phyloP scores from a whole-genome alignment of 2,888 invertebrate species.

The Pterobdella sp. region DNA sequence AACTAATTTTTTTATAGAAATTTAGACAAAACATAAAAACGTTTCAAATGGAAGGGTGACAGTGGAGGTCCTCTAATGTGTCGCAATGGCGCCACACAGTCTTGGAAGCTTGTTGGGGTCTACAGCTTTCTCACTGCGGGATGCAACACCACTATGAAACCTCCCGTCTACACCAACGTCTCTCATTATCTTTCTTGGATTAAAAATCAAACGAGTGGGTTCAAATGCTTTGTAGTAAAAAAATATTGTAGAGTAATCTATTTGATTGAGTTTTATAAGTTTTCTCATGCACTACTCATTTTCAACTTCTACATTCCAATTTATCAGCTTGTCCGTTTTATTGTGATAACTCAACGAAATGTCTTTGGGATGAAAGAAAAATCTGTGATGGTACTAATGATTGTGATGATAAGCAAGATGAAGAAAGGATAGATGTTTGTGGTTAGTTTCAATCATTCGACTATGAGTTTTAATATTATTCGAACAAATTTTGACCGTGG shows the following conservation, averaged over 20 bases:
- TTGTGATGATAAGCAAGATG: slow-evolving; percentile 47
- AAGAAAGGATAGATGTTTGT: slow-evolving; percentile 35
- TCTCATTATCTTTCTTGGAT: slow-evolving; percentile 43
- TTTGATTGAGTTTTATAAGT: no score
- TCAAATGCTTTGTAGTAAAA: background rate
- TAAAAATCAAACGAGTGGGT: slow-evolving; percentile 40
- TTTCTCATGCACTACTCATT: no score
- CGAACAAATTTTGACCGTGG: no score
- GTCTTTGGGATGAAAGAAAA: slow-evolving; percentile 41
- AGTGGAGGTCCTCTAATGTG: slow-evolving; percentile 33
- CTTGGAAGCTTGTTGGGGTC: slow-evolving; percentile 30
- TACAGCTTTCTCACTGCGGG: slow-evolving; percentile 38
- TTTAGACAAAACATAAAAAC: background rate
- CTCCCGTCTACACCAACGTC: slow-evolving; percentile 45
- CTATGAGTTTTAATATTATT: no score
- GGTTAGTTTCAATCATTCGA: slow-evolving; percentile 1
- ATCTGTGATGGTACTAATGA: slow-evolving; percentile 44
- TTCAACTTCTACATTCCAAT: no score
- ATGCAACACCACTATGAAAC: slow-evolving; percentile 42
- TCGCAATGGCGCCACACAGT: background rate
- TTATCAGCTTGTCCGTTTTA: slow-evolving; percentile 42
- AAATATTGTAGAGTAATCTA: no score
- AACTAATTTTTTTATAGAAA: no score
- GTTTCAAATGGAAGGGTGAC: slow-evolving; percentile 27
- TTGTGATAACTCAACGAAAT: slow-evolving; percentile 42